These are phyloP conservation scores for Sprattus sprattus DNA, from an alignment of 2,113 vertebrate species.

Conservation along the genomic window DNA sequence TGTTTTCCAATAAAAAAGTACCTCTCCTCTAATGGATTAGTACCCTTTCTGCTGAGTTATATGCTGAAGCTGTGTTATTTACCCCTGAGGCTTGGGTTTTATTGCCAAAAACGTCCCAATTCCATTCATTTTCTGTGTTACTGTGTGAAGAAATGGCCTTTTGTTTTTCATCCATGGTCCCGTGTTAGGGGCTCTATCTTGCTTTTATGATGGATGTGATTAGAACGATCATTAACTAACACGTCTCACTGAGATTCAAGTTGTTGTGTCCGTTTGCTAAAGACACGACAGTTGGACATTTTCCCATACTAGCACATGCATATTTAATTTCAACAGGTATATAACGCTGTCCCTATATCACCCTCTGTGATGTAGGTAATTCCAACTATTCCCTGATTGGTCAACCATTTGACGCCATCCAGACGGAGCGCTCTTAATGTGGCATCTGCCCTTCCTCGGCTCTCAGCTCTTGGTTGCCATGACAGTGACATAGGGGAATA, in stretches of 20 bases:
- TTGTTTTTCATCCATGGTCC: neutral
- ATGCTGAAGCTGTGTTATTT: neutral
- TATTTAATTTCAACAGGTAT: neutral
- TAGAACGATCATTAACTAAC: neutral
- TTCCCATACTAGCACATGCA: neutral
- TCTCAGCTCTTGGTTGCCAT: constrained; percentile 37
- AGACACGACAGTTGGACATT: neutral
- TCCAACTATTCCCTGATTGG: neutral
- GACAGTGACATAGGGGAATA: constrained; percentile 54
- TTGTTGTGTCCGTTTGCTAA: neutral
- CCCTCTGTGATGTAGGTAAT: neutral
- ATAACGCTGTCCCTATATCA: neutral
- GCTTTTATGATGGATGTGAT: too few species aligned
- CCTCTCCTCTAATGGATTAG: neutral
- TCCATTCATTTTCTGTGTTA: neutral
- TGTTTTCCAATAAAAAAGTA: neutral
- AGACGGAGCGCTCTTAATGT: constrained; percentile 35
- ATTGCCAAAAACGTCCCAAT: neutral
- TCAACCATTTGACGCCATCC: constrained; percentile 22
- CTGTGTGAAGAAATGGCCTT: neutral
- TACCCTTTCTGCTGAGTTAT: neutral
- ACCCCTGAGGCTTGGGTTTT: neutral
- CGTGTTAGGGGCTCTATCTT: too few species aligned
- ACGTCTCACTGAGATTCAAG: neutral
- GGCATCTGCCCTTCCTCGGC: constrained; percentile 35